These are phyloP conservation scores for Cheilosia pagana DNA, from an alignment of 2,888 invertebrate genomes.

Conservation along the genomic window DNA sequence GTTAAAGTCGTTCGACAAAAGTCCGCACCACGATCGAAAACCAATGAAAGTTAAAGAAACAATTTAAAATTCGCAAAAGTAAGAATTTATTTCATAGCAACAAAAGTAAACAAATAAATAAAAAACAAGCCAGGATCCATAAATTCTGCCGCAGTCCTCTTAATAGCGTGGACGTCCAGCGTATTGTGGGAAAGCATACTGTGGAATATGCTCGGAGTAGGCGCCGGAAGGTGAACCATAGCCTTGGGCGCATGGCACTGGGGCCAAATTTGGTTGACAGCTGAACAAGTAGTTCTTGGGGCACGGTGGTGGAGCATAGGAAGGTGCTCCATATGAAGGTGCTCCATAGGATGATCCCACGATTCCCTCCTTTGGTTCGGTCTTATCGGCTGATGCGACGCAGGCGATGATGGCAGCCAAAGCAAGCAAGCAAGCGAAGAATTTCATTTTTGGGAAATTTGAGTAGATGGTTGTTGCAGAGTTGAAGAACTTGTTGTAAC, in stretches of 20 bases:
- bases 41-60: background rate
- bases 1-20: too few relatives aligned
- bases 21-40: background rate
- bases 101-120: slow-evolving; percentile 42
- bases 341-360: slow-evolving; percentile 76
- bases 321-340: slow-evolving; percentile 19
- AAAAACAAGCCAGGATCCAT: background rate
- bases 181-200: slow-evolving; percentile 37
- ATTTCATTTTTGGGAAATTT: slow-evolving; percentile 78
- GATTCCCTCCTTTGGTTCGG: slow-evolving; percentile 50
- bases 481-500: slow-evolving; percentile 48
- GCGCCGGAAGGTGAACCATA: slow-evolving; percentile 79
- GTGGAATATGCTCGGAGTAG: slow-evolving; percentile 79
- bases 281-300: slow-evolving; percentile 80
- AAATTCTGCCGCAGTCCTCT: slow-evolving; percentile 23
- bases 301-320: slow-evolving; percentile 75
- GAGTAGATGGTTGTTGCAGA: slow-evolving; percentile 24
- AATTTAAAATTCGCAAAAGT: background rate
- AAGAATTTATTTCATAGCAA: slow-evolving; percentile 1
- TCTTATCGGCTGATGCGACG: slow-evolving; percentile 77
- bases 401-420: slow-evolving; percentile 77
- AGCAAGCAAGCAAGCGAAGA: slow-evolving; percentile 78
- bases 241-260: slow-evolving; percentile 78
- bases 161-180: slow-evolving; percentile 28
- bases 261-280: slow-evolving; percentile 79